Evolutionary conservation across 2,888 invertebrate genomes (phyloP).

Genomic region (Rhamnusium bicolor): DNA sequence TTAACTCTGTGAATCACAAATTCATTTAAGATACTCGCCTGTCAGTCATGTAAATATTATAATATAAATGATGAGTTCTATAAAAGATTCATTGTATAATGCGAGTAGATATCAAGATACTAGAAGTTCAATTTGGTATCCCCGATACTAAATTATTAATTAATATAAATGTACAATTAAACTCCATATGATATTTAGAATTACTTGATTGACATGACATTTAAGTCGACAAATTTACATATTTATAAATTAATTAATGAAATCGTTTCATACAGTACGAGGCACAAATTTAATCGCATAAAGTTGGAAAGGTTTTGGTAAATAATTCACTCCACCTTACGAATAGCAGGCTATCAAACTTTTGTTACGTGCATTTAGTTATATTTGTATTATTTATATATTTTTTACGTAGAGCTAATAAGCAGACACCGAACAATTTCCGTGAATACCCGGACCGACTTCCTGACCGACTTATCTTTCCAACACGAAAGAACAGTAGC

Average conservation of each 20-base stretch:
- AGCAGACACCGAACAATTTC: no score
- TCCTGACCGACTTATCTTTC: no score
- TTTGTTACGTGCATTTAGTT: no score
- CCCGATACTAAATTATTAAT: slow-evolving; percentile 10
- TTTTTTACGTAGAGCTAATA: no score
- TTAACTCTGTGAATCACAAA: background rate
- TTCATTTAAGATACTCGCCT: background rate
- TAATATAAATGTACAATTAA: background rate
- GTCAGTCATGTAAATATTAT: slow-evolving; percentile 2
- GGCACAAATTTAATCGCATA: no score
- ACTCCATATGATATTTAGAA: background rate
- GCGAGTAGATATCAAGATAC: background rate
- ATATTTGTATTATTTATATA: no score
- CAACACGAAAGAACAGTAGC: no score
- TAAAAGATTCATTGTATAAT: slow-evolving; percentile 16
- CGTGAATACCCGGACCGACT: no score
- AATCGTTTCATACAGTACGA: background rate
- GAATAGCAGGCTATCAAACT: no score
- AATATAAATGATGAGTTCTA: background rate
- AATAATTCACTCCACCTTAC: no score
- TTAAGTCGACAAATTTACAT: background rate
- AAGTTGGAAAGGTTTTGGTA: no score
- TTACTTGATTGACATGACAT: background rate
- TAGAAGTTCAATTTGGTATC: background rate
- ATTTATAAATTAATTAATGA: background rate